These are phyloP conservation scores for Drosophila tsacasi DNA, from an alignment of 1,140 invertebrate genomes.

Conservation along the genomic window DNA sequence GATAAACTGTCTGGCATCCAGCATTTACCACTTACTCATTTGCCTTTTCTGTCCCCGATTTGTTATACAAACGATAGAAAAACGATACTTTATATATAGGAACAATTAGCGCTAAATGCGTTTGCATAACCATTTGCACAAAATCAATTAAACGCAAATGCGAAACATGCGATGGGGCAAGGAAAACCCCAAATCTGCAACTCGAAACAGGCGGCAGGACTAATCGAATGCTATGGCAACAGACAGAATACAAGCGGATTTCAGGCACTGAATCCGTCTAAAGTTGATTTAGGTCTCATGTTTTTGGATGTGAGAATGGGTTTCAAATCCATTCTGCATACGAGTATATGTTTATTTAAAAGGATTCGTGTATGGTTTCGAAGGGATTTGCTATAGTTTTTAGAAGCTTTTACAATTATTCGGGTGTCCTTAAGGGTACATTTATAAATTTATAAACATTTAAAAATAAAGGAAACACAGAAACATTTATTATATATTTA, in stretches of 20 bases:
- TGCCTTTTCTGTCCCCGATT: conserved; percentile 6
- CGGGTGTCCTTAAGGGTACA: too few species aligned
- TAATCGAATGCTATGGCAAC: conserved; percentile 44
- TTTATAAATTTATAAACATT: too few species aligned
- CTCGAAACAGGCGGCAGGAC: conserved; percentile 6
- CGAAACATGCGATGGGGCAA: conserved; percentile 13
- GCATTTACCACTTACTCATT: conserved; percentile 19
- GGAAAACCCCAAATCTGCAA: conserved; percentile 13
- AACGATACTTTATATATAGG: conserved; percentile 16
- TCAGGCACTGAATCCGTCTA: background rate
- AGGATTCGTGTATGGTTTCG: background rate
- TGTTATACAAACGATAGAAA: conserved; percentile 43
- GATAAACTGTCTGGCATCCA: conserved; percentile 15
- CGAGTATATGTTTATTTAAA: background rate
- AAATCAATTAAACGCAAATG: conserved; percentile 70
- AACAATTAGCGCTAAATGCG: conserved; percentile 52
- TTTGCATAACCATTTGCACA: conserved; percentile 45
- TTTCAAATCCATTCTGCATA: background rate
- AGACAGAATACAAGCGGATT: background rate
- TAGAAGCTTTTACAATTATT: background rate
- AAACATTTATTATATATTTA: too few species aligned
- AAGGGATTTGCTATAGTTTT: background rate
- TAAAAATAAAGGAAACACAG: too few species aligned
- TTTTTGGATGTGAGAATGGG: conserved; percentile 1
- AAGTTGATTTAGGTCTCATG: background rate